Evolutionary conservation across 2,888 invertebrate species (phyloP), one percentile per base, ranked within the genome.

Genomic region (Epicampocera succincta): DNA sequence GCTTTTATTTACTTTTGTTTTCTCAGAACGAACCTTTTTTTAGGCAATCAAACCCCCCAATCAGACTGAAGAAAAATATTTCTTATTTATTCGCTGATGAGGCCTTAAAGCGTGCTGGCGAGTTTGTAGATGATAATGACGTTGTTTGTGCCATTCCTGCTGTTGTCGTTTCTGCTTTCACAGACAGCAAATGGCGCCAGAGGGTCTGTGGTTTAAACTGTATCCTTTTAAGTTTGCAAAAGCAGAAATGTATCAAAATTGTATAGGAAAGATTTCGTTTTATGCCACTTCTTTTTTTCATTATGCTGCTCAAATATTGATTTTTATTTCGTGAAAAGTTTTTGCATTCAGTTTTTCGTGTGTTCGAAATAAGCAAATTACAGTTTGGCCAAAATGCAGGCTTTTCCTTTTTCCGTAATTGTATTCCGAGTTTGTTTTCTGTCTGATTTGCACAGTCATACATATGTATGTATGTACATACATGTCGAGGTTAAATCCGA

Each of bases 191-290:
- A 40, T 75, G 60, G 52, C 50, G 68, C 50, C 75, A 48, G 50
- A 42, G 21, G 21, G 75, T 75, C 75, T 75, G 33, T 61, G 68
- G 42, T 42, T 52, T 50, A 75, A 44, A 50, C 21, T 68, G 75
- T 52, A 42, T 68, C 44, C 52, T 52, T 11, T 42, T 75, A 33
- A 8, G 56, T 5, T 46, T 44, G 33, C 4, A 17, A 8, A n/a
- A 71, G 29, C 60, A 56, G 15, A 56, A 56, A 56, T 40, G 33
- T 58, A 15, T 13, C 13, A 44, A 61, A 48, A 15, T 42, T 58
- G 3, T 29, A 29, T 29, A 29, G 6, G 29, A 29, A 29, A 25
- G 3, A 25, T 25, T 52, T 72, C n/a, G n/a, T 52, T 40, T 61
- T n/a, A n/a, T 42, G 4, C 29, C 6, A 13, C 12, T 58, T 46